phyloP scores from a whole-genome alignment of 2,113 vertebrate genomes.

The Carlito syrichta region DNA sequence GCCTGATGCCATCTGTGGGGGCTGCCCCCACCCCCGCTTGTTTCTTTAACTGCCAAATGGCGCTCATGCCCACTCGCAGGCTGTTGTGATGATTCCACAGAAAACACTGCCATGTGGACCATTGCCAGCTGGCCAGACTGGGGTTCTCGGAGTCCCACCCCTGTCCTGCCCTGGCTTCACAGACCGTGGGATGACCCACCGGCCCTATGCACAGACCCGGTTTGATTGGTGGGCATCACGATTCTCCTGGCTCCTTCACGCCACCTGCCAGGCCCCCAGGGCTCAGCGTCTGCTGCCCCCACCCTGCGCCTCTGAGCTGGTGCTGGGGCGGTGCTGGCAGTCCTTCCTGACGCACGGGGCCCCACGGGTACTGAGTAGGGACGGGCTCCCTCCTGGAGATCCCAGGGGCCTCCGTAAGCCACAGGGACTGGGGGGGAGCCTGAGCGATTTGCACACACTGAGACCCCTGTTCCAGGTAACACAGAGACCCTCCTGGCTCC shows the following conservation, averaged over 20 bases:
- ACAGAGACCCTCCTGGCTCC: background rate
- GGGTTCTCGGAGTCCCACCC: background rate
- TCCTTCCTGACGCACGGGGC: no score
- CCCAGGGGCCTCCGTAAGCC: background rate
- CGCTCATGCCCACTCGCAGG: background rate
- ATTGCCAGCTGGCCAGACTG: no score
- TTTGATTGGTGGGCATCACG: no score
- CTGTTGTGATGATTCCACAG: fast-evolving
- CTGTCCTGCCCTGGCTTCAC: background rate
- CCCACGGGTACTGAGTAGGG: background rate
- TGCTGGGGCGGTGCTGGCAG: background rate
- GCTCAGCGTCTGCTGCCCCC: background rate
- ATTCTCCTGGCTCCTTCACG: no score
- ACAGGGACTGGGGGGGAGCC: background rate
- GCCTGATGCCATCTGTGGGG: background rate
- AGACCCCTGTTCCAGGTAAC: background rate
- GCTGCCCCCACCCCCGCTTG: background rate
- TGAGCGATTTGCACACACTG: background rate
- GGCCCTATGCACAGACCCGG: fast-evolving
- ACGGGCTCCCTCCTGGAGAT: background rate
- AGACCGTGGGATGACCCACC: no score
- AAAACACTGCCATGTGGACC: fast-evolving
- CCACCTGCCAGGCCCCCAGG: background rate
- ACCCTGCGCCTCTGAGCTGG: background rate
- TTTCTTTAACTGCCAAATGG: background rate